These are phyloP conservation scores for Parochlus steinenii DNA, from an alignment of 2,888 invertebrate species.

Conservation along the genomic window DNA sequence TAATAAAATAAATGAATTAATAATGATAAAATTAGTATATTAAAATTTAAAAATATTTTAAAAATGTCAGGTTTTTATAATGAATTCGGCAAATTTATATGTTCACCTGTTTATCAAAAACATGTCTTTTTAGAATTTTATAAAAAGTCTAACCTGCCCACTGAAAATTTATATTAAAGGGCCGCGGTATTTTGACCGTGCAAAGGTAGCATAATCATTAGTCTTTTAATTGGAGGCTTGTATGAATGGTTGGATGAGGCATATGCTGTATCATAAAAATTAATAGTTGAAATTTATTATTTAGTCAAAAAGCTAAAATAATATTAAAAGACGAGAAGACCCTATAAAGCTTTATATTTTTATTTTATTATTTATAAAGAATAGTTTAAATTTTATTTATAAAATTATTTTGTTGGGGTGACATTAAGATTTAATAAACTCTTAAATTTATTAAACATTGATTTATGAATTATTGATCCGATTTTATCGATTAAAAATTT, in stretches of 20 bases:
- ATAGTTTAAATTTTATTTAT: conserved; percentile 22
- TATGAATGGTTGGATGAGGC: conserved; percentile 57
- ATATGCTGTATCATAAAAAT: conserved; percentile 41
- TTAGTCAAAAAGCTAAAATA: conserved; percentile 50
- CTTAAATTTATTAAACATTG: conserved; percentile 31
- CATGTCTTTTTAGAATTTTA: conserved; percentile 43
- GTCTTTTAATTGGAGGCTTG: conserved; percentile 64
- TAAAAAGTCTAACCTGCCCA: conserved; percentile 56
- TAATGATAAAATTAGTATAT: conserved; percentile 45
- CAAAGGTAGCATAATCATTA: conserved; percentile 69
- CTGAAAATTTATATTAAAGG: conserved; percentile 50
- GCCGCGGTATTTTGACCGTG: conserved; percentile 64
- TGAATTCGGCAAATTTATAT: conserved; percentile 46
- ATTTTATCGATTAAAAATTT: conserved; percentile 41
- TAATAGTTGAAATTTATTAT: conserved; percentile 37
- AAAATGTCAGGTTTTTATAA: conserved; percentile 32
- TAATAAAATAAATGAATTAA: conserved; percentile 31
- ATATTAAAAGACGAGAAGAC: conserved; percentile 57
- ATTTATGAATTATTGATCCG: conserved; percentile 37
- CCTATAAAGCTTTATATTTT: conserved; percentile 51
- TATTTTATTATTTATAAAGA: conserved; percentile 26
- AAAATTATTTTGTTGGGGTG: conserved; percentile 45
- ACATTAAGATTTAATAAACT: conserved; percentile 41
- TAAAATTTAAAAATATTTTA: conserved; percentile 22
- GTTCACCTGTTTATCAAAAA: conserved; percentile 64